These are phyloP conservation scores for Scaptomyza polygonia DNA, from an alignment of 2,888 invertebrate species.

Conservation along the genomic window DNA sequence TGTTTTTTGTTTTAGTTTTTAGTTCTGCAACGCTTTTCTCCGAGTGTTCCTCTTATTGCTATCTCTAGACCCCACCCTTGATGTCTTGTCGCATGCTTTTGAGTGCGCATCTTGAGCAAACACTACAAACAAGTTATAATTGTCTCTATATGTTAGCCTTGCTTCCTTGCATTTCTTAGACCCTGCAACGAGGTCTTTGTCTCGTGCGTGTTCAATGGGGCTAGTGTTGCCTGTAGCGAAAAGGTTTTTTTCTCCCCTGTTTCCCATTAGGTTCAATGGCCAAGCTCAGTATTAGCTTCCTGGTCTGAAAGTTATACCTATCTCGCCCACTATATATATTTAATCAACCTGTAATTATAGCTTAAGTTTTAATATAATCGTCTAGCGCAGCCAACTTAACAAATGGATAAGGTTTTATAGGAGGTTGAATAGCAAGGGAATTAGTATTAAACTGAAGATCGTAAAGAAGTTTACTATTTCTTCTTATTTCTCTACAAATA, in stretches of 20 bases:
- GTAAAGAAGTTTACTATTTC: too few species aligned
- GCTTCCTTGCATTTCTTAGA: conserved; percentile 10
- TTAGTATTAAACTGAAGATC: background rate
- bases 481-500: too few species aligned
- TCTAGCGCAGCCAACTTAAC: too few species aligned
- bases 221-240: conserved; percentile 47
- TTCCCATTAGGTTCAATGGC: conserved; percentile 68
- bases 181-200: conserved; percentile 25
- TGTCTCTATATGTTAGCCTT: conserved; percentile 47
- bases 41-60: background rate
- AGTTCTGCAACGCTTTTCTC: background rate
- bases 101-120: conserved; percentile 50
- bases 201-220: conserved; percentile 76
- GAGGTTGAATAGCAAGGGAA: background rate
- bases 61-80: background rate
- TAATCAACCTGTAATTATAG: background rate
- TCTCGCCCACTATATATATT: background rate
- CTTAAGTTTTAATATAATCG: background rate
- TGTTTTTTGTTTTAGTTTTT: background rate
- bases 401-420: background rate
- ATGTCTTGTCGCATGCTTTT: conserved; percentile 12
- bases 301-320: background rate
- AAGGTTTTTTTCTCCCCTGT: background rate
- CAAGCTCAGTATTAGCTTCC: conserved; percentile 19
- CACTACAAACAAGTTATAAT: conserved; percentile 50